Base-by-base conservation (phyloP, 2,888 invertebrate genomes). In the Meghimatium bilineatum region DNA sequence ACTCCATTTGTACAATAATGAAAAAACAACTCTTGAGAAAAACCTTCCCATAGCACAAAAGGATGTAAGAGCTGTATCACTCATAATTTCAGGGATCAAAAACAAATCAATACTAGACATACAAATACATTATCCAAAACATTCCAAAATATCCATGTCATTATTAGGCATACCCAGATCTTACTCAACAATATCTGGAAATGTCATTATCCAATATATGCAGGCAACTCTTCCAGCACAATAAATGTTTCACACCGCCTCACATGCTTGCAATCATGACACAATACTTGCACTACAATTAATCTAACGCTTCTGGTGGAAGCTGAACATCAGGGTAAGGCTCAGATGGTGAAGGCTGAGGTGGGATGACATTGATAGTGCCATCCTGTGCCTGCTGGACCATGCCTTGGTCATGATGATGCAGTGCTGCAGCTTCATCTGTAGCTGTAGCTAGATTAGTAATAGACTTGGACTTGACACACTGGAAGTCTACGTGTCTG, bases 401-500 rank as follows among this genome's bases (percentile, higher is more conserved):
- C 49, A 83, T 87, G 80, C 77, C 85, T 82, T 85, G 90, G 79
- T 86, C 82, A n/a, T 63, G 72, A 74, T 78, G 97, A 94, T 98
- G 98, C 1, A 79, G 29, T 14, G 82, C 75, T n/a, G 80, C 82
- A 91, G 98, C 98, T 60, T 92, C 92, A 0, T 98, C 98, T 91
- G 98, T 98, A 44, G 92, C 92, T 44, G 44, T 12, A 0, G 98
- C 98, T 86, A 99, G 94, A 94, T 99, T 99, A 20, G 98, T 99
- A 49, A 99, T 98, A 0, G 98, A 98, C 93, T 99, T 99, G 5
- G 98, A 98, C 94, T 98, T 99, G 82, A 99, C 98, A 93, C 99
- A 99, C 94, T 99, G 97, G 87, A 99, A 99, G 94, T 99, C 99
- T 0, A 99, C 99, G 93, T 99, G 99, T 0, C 99, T 96, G 92